A percentile compares a stretch with the other conserved stretches of the same genome.
Evolutionary conservation across 35 echinoderm and acorn worm genomes (phyloP).

Genomic region (Stichopus chloronotus): DNA sequence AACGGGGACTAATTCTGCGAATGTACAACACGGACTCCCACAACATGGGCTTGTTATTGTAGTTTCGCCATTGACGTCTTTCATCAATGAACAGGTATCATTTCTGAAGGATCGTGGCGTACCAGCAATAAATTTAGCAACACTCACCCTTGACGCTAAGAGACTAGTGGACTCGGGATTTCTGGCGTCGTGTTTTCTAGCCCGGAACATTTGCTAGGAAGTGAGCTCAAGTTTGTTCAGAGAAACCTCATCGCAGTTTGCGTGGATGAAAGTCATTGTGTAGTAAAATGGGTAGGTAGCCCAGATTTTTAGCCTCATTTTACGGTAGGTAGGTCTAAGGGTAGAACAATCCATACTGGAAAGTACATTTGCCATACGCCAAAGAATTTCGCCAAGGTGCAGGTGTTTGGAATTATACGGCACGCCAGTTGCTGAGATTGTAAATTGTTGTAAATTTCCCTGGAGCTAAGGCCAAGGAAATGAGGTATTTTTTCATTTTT

Average conservation of each 20-base stretch:
- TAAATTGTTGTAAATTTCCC: too few species aligned
- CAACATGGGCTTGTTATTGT: too few species aligned
- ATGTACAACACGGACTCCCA: background rate
- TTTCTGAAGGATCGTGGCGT: constrained; percentile 4
- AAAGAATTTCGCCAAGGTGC: too few species aligned
- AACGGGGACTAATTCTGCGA: constrained; percentile 14
- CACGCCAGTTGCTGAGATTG: too few species aligned
- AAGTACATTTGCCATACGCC: too few species aligned
- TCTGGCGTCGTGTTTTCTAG: background rate
- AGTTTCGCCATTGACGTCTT: too few species aligned
- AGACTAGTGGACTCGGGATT: background rate
- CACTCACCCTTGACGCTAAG: background rate
- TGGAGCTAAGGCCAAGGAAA: too few species aligned
- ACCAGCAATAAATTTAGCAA: constrained; percentile 5
- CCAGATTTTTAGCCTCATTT: too few species aligned
- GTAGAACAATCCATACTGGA: too few species aligned
- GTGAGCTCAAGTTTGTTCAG: background rate
- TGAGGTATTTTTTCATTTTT: too few species aligned
- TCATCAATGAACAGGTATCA: constrained; percentile 6
- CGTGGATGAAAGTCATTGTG: constrained; percentile 50
- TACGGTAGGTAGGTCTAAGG: too few species aligned
- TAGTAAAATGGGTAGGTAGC: constrained; percentile 44
- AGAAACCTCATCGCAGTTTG: background rate
- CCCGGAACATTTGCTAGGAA: background rate
- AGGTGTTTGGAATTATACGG: too few species aligned